These are phyloP conservation scores for Lepilemur ruficaudatus DNA, from an alignment of 2,797 vertebrate species.

Conservation along the genomic window DNA sequence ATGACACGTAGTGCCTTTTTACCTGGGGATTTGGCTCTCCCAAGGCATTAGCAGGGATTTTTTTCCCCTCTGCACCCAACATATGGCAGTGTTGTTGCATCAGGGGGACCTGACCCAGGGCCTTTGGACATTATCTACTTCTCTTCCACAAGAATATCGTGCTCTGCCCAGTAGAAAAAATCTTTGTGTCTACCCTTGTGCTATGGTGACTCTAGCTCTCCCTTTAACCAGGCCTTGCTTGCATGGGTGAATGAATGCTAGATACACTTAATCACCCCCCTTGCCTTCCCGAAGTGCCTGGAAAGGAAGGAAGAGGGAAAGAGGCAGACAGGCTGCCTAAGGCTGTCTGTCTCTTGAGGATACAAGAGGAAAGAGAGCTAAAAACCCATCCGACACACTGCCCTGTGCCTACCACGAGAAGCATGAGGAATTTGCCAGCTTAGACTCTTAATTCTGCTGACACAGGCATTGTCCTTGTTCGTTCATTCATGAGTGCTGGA, in stretches of 20 bases:
- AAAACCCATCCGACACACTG: background rate
- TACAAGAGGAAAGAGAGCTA: background rate
- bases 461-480: background rate
- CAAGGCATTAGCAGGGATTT: background rate
- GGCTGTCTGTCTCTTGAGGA: background rate
- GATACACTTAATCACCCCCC: background rate
- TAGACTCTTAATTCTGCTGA: background rate
- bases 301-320: background rate
- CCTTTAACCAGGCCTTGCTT: background rate
- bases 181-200: background rate
- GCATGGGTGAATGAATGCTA: background rate
- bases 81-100: background rate
- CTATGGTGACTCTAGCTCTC: background rate
- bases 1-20: background rate
- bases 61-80: background rate
- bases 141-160: background rate
- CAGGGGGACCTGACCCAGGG: background rate
- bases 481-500: background rate
- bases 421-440: background rate
- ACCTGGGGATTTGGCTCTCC: background rate
- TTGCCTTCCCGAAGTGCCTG: background rate
- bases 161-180: background rate
- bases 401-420: background rate
- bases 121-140: background rate
- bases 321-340: background rate